phyloP scores from a whole-genome alignment of 1,140 invertebrate genomes.

The Pararge aegeria region DNA sequence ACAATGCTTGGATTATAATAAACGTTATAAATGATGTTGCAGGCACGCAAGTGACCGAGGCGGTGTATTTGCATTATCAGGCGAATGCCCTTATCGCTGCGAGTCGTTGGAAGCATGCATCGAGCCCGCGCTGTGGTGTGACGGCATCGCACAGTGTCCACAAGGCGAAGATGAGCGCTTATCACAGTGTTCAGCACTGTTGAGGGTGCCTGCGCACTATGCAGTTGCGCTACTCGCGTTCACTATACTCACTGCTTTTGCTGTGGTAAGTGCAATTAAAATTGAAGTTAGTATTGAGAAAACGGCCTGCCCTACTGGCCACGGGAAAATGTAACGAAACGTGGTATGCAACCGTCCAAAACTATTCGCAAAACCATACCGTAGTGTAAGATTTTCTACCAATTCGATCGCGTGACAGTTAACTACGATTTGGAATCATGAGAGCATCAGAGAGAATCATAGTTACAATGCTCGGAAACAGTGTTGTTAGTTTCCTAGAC shows the following conservation, averaged over 20 bases:
- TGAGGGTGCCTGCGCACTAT: constrained; percentile 87
- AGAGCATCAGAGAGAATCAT: too few relatives aligned
- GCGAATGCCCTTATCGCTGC: constrained; percentile 89
- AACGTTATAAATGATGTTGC: constrained; percentile 4
- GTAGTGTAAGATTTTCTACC: too few relatives aligned
- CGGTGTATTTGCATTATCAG: constrained; percentile 81
- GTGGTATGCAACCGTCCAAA: too few relatives aligned
- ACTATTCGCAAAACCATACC: too few relatives aligned
- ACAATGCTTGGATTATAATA: too few relatives aligned
- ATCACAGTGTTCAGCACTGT: constrained; percentile 87
- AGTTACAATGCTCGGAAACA: too few relatives aligned
- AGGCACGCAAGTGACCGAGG: constrained; percentile 66
- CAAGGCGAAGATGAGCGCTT: constrained; percentile 93
- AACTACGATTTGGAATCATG: too few relatives aligned
- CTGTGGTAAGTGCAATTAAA: constrained; percentile 45
- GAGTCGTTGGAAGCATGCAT: constrained; percentile 94
- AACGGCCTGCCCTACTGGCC: neutral
- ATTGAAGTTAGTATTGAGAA: neutral
- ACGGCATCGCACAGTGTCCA: constrained; percentile 91
- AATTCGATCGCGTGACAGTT: too few relatives aligned
- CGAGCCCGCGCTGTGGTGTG: constrained; percentile 93
- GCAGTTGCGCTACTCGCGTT: constrained; percentile 80
- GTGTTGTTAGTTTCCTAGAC: too few relatives aligned
- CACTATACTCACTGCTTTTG: constrained; percentile 51
- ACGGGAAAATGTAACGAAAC: neutral